Percentiles rank a stretch among this genome's conserved stretches.
phyloP scores from a whole-genome alignment of 2,888 invertebrate genomes.

The Dolomedes plantarius region DNA sequence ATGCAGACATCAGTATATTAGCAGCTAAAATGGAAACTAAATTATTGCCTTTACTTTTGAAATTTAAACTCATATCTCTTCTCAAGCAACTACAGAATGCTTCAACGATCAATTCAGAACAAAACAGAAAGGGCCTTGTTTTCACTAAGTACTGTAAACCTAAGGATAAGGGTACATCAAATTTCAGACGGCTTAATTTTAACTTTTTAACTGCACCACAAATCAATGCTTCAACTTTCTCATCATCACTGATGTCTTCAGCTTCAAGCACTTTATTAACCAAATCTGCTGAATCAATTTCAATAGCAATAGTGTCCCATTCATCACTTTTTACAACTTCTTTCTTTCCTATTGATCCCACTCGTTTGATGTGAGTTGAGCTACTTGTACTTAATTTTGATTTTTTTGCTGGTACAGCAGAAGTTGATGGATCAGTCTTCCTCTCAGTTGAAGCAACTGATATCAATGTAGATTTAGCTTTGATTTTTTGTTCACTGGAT shows the following conservation, averaged over 20 bases:
- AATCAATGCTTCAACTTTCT: constrained; percentile 84
- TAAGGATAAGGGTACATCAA: constrained; percentile 87
- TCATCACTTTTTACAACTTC: constrained; percentile 78
- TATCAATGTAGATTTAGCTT: constrained; percentile 72
- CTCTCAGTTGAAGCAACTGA: constrained; percentile 79
- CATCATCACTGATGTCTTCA: constrained; percentile 86
- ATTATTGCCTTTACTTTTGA: constrained; percentile 88
- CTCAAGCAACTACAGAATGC: constrained; percentile 89
- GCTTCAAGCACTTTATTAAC: constrained; percentile 86
- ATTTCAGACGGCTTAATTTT: constrained; percentile 87
- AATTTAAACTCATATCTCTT: constrained; percentile 81
- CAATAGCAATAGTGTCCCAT: constrained; percentile 86
- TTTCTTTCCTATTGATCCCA: constrained; percentile 60
- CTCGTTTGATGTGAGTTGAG: constrained; percentile 57
- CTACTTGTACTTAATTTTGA: constrained; percentile 75
- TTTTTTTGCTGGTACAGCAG: constrained; percentile 77
- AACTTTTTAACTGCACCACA: constrained; percentile 91
- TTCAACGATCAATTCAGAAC: constrained; percentile 77
- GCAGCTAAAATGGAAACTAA: constrained; percentile 88
- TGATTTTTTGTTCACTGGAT: constrained; percentile 43
- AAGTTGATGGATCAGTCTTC: constrained; percentile 79
- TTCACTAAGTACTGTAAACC: constrained; percentile 88
- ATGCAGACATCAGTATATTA: constrained; percentile 89
- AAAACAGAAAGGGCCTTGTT: constrained; percentile 82
- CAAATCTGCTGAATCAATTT: constrained; percentile 87